Evolutionary conservation across 2,113 vertebrate genomes (phyloP), one percentile per base, ranked within the genome.

Genomic region (Telmatochromis bifrenatus): DNA sequence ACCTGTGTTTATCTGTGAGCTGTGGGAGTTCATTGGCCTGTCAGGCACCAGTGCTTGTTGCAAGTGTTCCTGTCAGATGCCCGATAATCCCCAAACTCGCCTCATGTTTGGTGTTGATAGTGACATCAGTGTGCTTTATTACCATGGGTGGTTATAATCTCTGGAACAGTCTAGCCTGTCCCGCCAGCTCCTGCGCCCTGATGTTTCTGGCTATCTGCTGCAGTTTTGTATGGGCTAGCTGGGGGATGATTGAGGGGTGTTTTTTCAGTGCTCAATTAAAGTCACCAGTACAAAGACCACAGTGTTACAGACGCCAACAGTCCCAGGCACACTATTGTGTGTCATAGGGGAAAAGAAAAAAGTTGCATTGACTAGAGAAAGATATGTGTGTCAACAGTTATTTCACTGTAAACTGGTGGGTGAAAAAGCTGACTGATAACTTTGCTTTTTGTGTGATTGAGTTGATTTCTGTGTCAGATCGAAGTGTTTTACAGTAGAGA

Each of bases 271-370:
- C 90, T 90, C 85, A 81, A 68, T 95, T 91, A 91, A 93, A 89
- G 82, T 88, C 85, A 55, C 60, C 85, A 88, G 90, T 91, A 96
- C 95, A 96, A 95, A 93, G 91, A 85, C 73, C 85, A 87, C 93
- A 89, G 88, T 96, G 94, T 95, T 91, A 79, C 86, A 84, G 84
- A 85, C 55, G 37, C 84, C 87, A 92, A 88, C 91, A 93, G 93
- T 92, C 88, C 93, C 93, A 93, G 94, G 93, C 94, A 94, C 93
- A 90, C 90, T 62, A 86, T 93, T 93, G 92, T 95, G 87, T 91
- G 39, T 87, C 56, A 54, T 42, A 85, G 86, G 87, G 60, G 7
- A 21, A 65, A 65, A 37, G 60, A 79, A 84, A 89, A 58, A 92
- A 87, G 81, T 87, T 92, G 60, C 56, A 73, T 65, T 84, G 60